Evolutionary conservation across 2,113 vertebrate genomes (phyloP).

Genomic region (Okapia johnstoni): DNA sequence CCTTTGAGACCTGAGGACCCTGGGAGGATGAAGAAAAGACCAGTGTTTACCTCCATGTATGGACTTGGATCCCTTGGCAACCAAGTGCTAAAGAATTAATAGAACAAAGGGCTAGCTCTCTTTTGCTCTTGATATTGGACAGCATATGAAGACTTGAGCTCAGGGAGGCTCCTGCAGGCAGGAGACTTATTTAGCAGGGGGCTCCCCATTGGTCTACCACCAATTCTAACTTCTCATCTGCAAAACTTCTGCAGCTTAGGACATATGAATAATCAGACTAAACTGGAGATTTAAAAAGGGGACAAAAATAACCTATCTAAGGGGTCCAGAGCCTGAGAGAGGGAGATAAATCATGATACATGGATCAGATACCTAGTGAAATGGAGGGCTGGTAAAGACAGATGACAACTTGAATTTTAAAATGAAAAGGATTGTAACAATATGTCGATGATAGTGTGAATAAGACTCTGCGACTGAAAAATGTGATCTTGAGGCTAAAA

Average conservation of each 20-base stretch:
- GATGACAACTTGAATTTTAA: neutral
- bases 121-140: neutral
- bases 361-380: neutral
- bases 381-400: neutral
- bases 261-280: neutral
- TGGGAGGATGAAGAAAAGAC: neutral
- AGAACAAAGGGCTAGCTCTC: neutral
- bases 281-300: neutral
- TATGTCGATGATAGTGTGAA: too few species aligned
- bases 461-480: neutral
- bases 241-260: neutral
- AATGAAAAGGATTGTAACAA: neutral
- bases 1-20: neutral
- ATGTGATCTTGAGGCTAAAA: neutral
- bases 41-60: fast-evolving
- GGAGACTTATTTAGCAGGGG: neutral
- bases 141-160: neutral
- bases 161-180: too few species aligned
- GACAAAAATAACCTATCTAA: neutral
- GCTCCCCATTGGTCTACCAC: too few species aligned
- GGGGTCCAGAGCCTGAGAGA: neutral
- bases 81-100: neutral
- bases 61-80: neutral
- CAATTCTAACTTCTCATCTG: neutral
- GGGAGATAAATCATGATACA: neutral